Base-by-base conservation (phyloP, 2,888 invertebrate species). In the Platycheirus albimanus region DNA sequence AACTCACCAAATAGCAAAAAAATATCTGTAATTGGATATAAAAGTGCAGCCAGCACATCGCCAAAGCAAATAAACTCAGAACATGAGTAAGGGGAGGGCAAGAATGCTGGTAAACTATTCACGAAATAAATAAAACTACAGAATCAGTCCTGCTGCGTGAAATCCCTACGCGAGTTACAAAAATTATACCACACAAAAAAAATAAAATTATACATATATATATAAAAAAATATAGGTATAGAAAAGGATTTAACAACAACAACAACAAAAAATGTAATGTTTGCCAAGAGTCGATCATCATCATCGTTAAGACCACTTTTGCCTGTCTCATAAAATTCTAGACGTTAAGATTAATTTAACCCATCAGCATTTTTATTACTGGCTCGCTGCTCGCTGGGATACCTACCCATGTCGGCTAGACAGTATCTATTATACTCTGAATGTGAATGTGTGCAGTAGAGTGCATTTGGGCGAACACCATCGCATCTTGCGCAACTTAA, bases 281-380 rank as follows among this genome's bases (percentile, higher is more conserved):
- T 81, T 81, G 76, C 81, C 71, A 81, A 76, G 81, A 81, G 81
- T 81, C 81, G 76, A 81, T 81, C 81, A 81, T 81, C 81, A 81
- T 81, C 81, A 81, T 81, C 81, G 81, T 81, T 81, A 81, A 81
- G 81, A 76, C 81, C 76, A 81, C 76, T 81, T 81, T 76, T 71
- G 76, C 81, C 33, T 81, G 81, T 76, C 81, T 81, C 81, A 81
- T 81, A 81, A 81, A 81, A 71, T 76, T 81, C 81, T 76, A 71
- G 76, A 81, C 76, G 81, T 71, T 76, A 76, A 76, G 81, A 81
- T 81, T 81, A 81, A 81, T 81, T 81, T 71, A 61, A 66, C 47
- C 76, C 81, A 81, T 81, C 81, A 71, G 66, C 41, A 71, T 70
- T 81, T 81, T 81, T 81, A 81, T 81, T 81, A 61, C 72, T 66